These are phyloP conservation scores for Rhagoletis pomonella DNA, from an alignment of 1,140 invertebrate species.

Conservation along the genomic window DNA sequence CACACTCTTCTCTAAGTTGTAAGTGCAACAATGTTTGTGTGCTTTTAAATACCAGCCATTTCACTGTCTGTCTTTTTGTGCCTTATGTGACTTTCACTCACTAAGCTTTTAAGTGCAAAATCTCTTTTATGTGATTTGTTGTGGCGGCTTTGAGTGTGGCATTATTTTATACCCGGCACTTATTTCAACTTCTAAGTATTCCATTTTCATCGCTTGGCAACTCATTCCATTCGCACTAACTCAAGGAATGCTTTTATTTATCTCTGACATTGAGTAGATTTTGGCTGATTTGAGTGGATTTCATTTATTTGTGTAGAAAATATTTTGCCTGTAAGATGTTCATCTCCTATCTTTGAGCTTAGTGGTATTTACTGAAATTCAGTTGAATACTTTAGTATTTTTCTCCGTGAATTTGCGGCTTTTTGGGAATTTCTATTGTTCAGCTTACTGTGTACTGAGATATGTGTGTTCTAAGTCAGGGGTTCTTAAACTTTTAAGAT, in stretches of 20 bases:
- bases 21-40: neutral
- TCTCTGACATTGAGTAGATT: conserved; percentile 13
- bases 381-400: conserved; percentile 4
- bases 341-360: neutral
- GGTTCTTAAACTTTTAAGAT: no score
- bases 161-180: conserved; percentile 30
- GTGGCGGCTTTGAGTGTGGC: conserved; percentile 38
- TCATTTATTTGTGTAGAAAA: neutral
- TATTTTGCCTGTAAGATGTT: neutral
- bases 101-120: conserved; percentile 49
- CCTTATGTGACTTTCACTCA: conserved; percentile 31
- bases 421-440: neutral
- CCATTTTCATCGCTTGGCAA: neutral
- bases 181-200: conserved; percentile 22
- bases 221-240: neutral
- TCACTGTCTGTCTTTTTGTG: neutral
- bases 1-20: neutral
- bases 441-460: no score
- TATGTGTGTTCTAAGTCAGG: no score
- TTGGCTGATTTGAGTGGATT: conserved; percentile 34
- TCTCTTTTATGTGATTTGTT: conserved; percentile 51
- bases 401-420: neutral
- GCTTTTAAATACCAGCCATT: neutral
- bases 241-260: neutral
- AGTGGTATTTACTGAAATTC: neutral